Conservation (phyloP, 2,888 invertebrate genomes). For the Thysanoteuthis rhombus region DNA sequence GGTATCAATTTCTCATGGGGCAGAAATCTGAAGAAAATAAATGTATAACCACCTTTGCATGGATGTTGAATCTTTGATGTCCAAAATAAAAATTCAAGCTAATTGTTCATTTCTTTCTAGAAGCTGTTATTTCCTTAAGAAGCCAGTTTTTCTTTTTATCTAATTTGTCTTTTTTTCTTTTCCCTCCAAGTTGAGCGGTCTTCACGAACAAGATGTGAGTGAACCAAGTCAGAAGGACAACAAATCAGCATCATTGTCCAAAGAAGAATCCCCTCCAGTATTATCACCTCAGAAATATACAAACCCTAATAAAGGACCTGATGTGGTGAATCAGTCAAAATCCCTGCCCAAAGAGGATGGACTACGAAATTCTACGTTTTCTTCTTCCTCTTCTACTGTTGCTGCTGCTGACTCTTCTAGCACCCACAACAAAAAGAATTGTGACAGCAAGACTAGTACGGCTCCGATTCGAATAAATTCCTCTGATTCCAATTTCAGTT, state of each 20-base stretch:
- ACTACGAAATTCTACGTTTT: background rate
- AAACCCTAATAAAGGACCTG: background rate
- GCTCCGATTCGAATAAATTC: background rate
- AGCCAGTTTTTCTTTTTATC: background rate
- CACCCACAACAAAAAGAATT: background rate
- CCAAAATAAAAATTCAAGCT: too few relatives aligned
- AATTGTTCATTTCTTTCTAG: too few relatives aligned
- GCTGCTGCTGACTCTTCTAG: background rate
- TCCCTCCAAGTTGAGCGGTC: background rate
- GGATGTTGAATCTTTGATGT: too few relatives aligned
- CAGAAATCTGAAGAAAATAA: too few relatives aligned
- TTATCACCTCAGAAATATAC: background rate
- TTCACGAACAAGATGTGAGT: background rate
- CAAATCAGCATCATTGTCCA: background rate
- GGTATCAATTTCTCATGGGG: too few relatives aligned
- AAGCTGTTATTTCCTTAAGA: background rate
- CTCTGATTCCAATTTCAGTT: background rate
- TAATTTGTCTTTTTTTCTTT: background rate
- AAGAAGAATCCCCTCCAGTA: background rate
- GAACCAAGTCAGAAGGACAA: background rate
- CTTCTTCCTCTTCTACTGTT: background rate
- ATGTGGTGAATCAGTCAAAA: background rate
- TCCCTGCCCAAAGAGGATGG: background rate
- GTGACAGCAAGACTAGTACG: background rate
- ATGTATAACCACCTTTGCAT: too few relatives aligned